phyloP scores from a whole-genome alignment of 1,140 invertebrate genomes.

The Zaprionus taronus region DNA sequence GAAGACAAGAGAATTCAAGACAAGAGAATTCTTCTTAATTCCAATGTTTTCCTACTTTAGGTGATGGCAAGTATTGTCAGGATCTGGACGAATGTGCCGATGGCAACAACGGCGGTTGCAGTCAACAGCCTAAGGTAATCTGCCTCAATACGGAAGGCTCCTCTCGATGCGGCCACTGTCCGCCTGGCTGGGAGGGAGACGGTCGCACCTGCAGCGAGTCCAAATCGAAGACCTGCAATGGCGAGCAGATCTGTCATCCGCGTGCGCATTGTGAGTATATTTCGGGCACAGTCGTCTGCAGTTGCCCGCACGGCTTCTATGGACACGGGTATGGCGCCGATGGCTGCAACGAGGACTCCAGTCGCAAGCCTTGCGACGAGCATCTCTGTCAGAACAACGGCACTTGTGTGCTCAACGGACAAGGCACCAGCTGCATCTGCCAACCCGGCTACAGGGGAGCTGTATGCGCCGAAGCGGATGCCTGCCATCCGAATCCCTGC shows the following conservation, averaged over 20 bases:
- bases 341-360: conserved; percentile 59
- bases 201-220: conserved; percentile 86
- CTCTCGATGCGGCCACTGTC: conserved; percentile 93
- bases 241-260: conserved; percentile 82
- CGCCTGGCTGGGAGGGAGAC: conserved; percentile 93
- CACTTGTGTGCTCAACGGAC: conserved; percentile 87
- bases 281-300: conserved; percentile 88
- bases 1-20: too few relatives aligned
- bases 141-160: conserved; percentile 95
- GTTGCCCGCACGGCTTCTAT: conserved; percentile 90
- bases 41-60: conserved; percentile 73
- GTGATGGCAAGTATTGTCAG: conserved; percentile 92
- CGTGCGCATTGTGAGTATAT: conserved; percentile 91
- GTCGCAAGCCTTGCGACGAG: conserved; percentile 58
- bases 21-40: background rate
- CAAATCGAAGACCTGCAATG: conserved; percentile 59
- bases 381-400: conserved; percentile 88
- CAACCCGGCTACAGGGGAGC: conserved; percentile 74
- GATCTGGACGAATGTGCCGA: conserved; percentile 95
- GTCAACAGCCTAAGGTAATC: conserved; percentile 88
- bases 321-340: conserved; percentile 86
- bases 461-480: conserved; percentile 85
- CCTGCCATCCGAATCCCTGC: conserved; percentile 90
- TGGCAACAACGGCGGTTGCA: conserved; percentile 94
- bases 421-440: conserved; percentile 87